These are phyloP conservation scores for Lasioglossum albipes DNA, from an alignment of 1,140 invertebrate species.

Conservation along the genomic window DNA sequence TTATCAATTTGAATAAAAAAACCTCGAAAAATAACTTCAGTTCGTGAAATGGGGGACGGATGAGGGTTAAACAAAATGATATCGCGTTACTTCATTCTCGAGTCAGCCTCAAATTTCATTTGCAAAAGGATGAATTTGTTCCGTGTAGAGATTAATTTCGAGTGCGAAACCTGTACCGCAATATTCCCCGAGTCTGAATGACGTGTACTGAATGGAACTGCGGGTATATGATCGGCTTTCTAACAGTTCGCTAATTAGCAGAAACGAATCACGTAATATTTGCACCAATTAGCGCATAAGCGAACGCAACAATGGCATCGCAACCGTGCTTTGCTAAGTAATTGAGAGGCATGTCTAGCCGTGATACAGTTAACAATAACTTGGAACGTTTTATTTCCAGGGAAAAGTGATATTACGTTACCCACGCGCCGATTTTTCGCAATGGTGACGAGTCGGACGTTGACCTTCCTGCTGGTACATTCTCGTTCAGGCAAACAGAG, in stretches of 20 bases:
- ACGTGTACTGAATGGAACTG: slow-evolving; percentile 26
- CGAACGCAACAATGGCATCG: slow-evolving; percentile 46
- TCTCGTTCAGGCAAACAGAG: background rate
- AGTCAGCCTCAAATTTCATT: too few relatives aligned
- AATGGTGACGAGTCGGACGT: background rate
- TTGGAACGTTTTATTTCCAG: slow-evolving; percentile 25
- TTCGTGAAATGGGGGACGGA: too few relatives aligned
- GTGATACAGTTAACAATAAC: slow-evolving; percentile 20
- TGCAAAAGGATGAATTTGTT: too few relatives aligned
- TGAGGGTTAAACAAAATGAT: too few relatives aligned
- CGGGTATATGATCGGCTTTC: slow-evolving; percentile 10
- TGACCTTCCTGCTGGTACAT: background rate
- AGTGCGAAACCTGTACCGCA: too few relatives aligned
- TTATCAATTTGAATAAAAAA: too few relatives aligned
- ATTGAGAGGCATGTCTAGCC: slow-evolving; percentile 22
- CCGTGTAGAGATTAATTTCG: too few relatives aligned
- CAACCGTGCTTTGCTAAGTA: slow-evolving; percentile 41
- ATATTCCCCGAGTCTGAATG: slow-evolving; percentile 12
- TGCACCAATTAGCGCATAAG: slow-evolving; percentile 46
- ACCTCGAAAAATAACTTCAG: too few relatives aligned
- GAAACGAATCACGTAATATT: slow-evolving; percentile 50
- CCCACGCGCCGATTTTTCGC: background rate
- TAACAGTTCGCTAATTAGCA: slow-evolving; percentile 38
- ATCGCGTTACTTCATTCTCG: too few relatives aligned
- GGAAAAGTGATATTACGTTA: slow-evolving; percentile 39